A percentile compares a stretch with the other conserved stretches of the same genome.
Conservation (phyloP, 37 sponge, comb jelly and placozoan species). For the Agelas oroides region DNA sequence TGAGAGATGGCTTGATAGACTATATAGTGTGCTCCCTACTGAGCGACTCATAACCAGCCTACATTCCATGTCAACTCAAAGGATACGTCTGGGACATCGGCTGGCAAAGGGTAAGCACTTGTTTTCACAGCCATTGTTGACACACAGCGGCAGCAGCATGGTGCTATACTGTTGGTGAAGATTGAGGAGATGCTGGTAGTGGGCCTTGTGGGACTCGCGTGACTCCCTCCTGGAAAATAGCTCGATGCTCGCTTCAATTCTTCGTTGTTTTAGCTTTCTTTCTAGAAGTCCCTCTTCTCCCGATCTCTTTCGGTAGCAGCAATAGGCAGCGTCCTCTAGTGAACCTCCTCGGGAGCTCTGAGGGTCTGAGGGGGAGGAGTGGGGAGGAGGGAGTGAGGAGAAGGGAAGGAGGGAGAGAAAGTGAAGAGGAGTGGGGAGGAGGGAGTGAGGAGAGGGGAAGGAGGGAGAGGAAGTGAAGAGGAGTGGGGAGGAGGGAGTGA, state of each 20-base stretch:
- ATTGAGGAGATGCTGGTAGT: constrained; percentile 54
- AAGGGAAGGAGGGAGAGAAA: no score
- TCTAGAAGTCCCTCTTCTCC: constrained; percentile 67
- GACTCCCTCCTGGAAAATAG: constrained; percentile 27
- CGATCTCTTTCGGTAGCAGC: constrained; percentile 40
- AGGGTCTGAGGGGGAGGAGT: constrained; percentile 13
- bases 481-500: no score
- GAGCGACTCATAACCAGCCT: no score
- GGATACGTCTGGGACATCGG: constrained; percentile 67
- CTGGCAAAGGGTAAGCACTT: constrained; percentile 40
- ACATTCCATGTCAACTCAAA: no score
- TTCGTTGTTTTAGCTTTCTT: constrained; percentile 43
- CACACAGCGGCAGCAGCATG: not conserved
- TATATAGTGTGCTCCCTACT: no score
- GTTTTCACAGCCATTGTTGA: constrained; percentile 21
- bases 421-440: no score
- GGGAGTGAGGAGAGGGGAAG: no score
- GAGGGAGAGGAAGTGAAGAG: no score
- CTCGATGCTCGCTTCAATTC: constrained; percentile 46
- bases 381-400: no score
- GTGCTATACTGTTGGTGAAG: constrained; percentile 27
- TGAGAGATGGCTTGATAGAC: no score
- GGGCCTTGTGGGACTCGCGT: constrained; percentile 31
- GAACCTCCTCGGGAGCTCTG: constrained; percentile 27
- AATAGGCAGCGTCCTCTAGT: constrained; percentile 45